Conservation (phyloP, 1,140 invertebrate species). For the Drosophila nigrodunni region DNA sequence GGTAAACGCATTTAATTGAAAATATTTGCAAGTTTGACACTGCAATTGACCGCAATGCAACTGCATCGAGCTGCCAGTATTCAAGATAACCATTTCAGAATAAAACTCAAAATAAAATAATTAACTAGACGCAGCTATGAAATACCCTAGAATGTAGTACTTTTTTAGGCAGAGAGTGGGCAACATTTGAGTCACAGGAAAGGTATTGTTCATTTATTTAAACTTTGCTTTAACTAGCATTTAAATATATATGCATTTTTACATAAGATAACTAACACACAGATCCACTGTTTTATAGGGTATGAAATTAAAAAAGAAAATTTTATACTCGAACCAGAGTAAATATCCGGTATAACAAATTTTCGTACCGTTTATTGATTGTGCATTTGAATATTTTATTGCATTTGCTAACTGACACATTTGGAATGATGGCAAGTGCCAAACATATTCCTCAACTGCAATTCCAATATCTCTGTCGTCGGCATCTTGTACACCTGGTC, state of each 20-base stretch:
- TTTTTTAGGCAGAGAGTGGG: too few species aligned
- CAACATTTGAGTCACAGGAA: too few species aligned
- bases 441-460: constrained; percentile 44
- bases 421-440: constrained; percentile 45
- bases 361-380: constrained; percentile 67
- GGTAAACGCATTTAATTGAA: constrained; percentile 76
- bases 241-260: too few species aligned
- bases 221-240: too few species aligned
- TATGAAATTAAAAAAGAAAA: constrained; percentile 7
- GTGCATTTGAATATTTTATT: constrained; percentile 80
- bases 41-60: constrained; percentile 68
- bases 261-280: too few species aligned
- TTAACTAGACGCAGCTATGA: not conserved
- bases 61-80: constrained; percentile 43
- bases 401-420: constrained; percentile 61
- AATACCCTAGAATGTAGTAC: constrained; percentile 2
- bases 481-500: constrained; percentile 1
- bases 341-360: constrained; percentile 50
- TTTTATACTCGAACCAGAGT: constrained; percentile 20
- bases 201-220: too few species aligned
- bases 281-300: too few species aligned
- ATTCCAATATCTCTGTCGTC: not conserved
- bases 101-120: not conserved
- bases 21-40: constrained; percentile 77
- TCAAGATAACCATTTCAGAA: constrained; percentile 48